phyloP scores from a whole-genome alignment of 1,140 invertebrate genomes.

The Parapsyche elsis region DNA sequence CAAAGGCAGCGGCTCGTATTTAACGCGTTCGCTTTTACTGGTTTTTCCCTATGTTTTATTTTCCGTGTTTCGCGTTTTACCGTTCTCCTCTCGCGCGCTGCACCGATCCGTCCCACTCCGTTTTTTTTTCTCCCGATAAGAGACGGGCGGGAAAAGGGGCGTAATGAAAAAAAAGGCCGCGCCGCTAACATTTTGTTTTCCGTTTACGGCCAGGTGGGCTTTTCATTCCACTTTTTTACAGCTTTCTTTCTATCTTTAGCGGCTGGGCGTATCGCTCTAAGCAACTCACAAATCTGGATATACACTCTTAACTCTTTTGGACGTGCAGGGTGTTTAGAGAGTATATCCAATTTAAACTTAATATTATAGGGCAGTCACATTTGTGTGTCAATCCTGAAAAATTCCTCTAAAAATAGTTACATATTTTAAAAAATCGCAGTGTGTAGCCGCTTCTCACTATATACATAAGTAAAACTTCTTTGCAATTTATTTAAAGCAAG shows the following conservation, averaged over 20 bases:
- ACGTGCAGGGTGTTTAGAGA: too few relatives aligned
- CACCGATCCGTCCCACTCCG: not conserved
- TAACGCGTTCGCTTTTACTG: not conserved
- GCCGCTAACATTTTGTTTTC: conserved; percentile 8
- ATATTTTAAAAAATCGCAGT: too few relatives aligned
- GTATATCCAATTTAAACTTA: too few relatives aligned
- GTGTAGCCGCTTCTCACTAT: too few relatives aligned
- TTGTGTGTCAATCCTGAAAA: too few relatives aligned
- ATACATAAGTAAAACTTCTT: too few relatives aligned
- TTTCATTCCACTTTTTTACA: not conserved
- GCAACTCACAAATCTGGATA: conserved; percentile 6
- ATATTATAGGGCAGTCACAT: too few relatives aligned
- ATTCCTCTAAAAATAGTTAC: too few relatives aligned
- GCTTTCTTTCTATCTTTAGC: not conserved
- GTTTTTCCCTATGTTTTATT: not conserved
- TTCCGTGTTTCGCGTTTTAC: not conserved
- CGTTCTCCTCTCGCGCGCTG: not conserved
- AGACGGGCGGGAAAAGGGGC: not conserved
- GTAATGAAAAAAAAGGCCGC: not conserved
- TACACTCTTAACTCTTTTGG: too few relatives aligned
- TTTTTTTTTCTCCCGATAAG: conserved; percentile 9
- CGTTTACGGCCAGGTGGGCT: conserved; percentile 10
- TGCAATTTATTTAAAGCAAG: too few relatives aligned
- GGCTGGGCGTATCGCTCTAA: not conserved
- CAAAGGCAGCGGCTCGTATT: not conserved